Evolutionary conservation across 2,888 invertebrate genomes (phyloP).

Genomic region (Steromphala cineraria): DNA sequence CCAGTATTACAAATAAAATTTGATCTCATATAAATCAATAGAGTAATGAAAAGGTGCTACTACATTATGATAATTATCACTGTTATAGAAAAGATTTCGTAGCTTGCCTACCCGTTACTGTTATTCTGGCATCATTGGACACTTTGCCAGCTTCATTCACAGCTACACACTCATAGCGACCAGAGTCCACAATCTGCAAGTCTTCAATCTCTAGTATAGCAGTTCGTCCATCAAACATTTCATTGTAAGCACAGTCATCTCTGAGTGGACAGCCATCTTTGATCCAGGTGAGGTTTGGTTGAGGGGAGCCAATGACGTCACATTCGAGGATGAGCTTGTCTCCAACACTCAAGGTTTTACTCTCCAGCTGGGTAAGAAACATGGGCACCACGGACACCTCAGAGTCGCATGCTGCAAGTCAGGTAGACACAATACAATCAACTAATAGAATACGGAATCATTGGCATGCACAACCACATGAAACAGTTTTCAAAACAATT

Average conservation of each 20-base stretch:
- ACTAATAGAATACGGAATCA: no score
- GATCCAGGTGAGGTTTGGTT: constrained; percentile 58
- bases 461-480: no score
- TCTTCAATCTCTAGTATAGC: constrained; percentile 56
- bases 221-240: constrained; percentile 57
- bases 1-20: no score
- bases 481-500: no score
- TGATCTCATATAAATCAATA: no score
- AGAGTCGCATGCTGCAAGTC: constrained; percentile 39
- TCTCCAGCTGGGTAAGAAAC: constrained; percentile 57
- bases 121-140: constrained; percentile 54
- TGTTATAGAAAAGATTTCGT: no score
- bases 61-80: neutral
- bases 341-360: constrained; percentile 49
- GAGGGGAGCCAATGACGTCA: constrained; percentile 64
- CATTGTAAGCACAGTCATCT: constrained; percentile 32
- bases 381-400: constrained; percentile 57
- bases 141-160: constrained; percentile 58
- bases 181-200: constrained; percentile 52
- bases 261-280: constrained; percentile 44
- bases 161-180: constrained; percentile 60
- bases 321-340: constrained; percentile 59
- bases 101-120: constrained; percentile 51
- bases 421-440: neutral
- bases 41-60: no score